A percentile compares a stretch with the other conserved stretches of the same genome.
These are phyloP conservation scores for Eristalis intricaria DNA, from an alignment of 2,888 invertebrate species.

Conservation along the genomic window DNA sequence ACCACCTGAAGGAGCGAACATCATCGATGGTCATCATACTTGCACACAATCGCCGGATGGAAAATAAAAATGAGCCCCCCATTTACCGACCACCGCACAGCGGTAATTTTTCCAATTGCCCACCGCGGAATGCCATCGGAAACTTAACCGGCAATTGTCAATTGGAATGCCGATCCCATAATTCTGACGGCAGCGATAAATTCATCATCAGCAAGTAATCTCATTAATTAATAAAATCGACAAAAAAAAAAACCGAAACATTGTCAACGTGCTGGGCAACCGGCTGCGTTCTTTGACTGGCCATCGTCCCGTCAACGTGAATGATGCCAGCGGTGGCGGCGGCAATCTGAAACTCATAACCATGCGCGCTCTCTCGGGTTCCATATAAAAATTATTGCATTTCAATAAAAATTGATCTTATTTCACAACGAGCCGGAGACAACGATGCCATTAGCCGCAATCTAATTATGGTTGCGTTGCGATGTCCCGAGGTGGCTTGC, in stretches of 20 bases:
- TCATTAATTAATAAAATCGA: slow-evolving; percentile 67
- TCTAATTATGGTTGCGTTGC: slow-evolving; percentile 64
- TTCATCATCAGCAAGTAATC: slow-evolving; percentile 68
- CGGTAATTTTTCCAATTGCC: slow-evolving; percentile 36
- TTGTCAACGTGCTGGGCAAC: slow-evolving; percentile 3
- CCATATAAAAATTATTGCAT: slow-evolving; percentile 70
- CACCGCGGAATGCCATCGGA: slow-evolving; percentile 15
- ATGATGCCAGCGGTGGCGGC: not conserved
- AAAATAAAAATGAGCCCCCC: slow-evolving; percentile 6
- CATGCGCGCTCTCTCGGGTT: slow-evolving; percentile 41
- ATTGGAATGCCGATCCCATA: slow-evolving; percentile 69
- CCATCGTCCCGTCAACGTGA: not conserved
- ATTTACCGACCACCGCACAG: slow-evolving; percentile 55
- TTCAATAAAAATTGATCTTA: slow-evolving; percentile 72
- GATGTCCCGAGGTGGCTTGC: slow-evolving; percentile 63
- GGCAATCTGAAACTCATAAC: slow-evolving; percentile 53
- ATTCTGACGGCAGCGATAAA: slow-evolving; percentile 66
- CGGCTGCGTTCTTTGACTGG: slow-evolving; percentile 21
- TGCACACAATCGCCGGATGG: slow-evolving; percentile 23
- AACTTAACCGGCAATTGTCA: slow-evolving; percentile 45
- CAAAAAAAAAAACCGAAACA: slow-evolving; percentile 33
- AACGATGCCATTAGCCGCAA: slow-evolving; percentile 56
- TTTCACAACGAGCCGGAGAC: slow-evolving; percentile 55
- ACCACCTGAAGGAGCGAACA: slow-evolving; percentile 32
- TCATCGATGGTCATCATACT: slow-evolving; percentile 39